A percentile compares a stretch with the other conserved stretches of the same genome.
phyloP scores from a whole-genome alignment of 2,888 invertebrate species.

The Tryphoninae sp. region DNA sequence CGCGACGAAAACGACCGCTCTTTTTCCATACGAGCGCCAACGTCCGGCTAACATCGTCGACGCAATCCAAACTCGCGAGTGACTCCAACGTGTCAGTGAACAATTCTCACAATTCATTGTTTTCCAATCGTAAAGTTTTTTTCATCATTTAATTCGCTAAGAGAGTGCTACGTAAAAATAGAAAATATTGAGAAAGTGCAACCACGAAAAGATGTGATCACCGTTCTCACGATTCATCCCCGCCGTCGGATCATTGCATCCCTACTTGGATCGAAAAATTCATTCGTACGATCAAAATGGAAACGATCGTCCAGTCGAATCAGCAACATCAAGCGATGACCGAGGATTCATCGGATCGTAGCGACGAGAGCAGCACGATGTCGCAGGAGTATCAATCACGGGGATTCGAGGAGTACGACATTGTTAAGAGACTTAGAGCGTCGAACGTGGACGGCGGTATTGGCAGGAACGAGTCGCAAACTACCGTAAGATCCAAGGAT shows the following conservation, averaged over 20 bases:
- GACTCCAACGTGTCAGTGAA: not conserved
- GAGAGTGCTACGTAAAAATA: not conserved
- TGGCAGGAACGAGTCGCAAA: conserved; percentile 58
- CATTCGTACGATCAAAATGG: conserved; percentile 66
- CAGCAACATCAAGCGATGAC: conserved; percentile 64
- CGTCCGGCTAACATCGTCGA: conserved; percentile 71
- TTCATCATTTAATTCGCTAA: not conserved
- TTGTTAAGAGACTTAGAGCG: conserved; percentile 70
- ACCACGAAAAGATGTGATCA: conserved; percentile 37
- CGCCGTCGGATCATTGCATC: conserved; percentile 10
- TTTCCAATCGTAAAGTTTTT: not conserved
- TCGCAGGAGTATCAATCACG: conserved; percentile 74
- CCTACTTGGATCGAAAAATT: not conserved
- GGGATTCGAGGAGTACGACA: conserved; percentile 74
- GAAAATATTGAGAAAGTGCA: not conserved
- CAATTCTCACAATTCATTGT: not conserved
- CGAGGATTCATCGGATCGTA: conserved; percentile 72
- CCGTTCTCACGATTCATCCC: not conserved
- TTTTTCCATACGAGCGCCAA: conserved; percentile 51
- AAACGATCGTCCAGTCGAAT: conserved; percentile 70
- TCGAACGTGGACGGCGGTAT: conserved; percentile 67
- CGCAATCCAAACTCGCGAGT: conserved; percentile 50
- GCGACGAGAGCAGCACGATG: conserved; percentile 70
- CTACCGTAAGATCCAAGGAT: conserved; percentile 65
- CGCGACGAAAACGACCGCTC: conserved; percentile 49